A percentile compares a stretch with the other conserved stretches of the same genome.
phyloP scores from a whole-genome alignment of 2,888 invertebrate species.

The Junonia oenone region DNA sequence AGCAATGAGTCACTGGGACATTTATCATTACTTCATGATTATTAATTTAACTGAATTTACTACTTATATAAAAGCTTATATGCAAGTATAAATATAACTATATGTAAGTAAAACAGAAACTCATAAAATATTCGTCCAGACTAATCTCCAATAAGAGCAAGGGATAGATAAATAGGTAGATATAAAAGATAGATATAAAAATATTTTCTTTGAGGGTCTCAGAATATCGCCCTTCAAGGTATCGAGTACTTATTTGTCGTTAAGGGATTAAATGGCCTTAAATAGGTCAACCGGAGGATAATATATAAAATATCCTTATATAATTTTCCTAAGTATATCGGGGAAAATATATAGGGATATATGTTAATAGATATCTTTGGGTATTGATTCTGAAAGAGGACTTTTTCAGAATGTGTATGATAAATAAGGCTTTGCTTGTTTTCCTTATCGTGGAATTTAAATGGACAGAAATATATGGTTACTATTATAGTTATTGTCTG shows the following conservation, averaged over 20 bases:
- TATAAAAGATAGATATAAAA: conserved; percentile 12
- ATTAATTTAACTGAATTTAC: no score
- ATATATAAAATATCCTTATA: neutral
- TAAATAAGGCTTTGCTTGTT: no score
- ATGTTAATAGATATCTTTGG: neutral
- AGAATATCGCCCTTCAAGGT: conserved; percentile 6
- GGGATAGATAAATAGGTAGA: neutral
- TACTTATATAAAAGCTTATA: no score
- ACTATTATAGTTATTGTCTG: no score
- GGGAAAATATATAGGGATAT: neutral
- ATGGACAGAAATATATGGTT: no score
- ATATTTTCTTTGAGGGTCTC: conserved; percentile 7
- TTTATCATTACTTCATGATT: no score
- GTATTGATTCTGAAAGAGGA: no score
- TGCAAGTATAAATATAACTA: neutral
- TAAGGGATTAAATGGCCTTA: conserved; percentile 13
- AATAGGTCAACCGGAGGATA: conserved; percentile 2
- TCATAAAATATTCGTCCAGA: neutral
- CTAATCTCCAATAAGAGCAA: conserved; percentile 1
- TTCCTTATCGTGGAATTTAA: no score
- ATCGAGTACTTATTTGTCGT: conserved; percentile 13
- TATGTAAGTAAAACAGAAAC: neutral
- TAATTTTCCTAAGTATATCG: no score
- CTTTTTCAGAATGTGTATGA: no score
- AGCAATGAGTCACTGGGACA: no score